phyloP scores from a whole-genome alignment of 2,888 invertebrate genomes.

The Caenorhabditis sp. region DNA sequence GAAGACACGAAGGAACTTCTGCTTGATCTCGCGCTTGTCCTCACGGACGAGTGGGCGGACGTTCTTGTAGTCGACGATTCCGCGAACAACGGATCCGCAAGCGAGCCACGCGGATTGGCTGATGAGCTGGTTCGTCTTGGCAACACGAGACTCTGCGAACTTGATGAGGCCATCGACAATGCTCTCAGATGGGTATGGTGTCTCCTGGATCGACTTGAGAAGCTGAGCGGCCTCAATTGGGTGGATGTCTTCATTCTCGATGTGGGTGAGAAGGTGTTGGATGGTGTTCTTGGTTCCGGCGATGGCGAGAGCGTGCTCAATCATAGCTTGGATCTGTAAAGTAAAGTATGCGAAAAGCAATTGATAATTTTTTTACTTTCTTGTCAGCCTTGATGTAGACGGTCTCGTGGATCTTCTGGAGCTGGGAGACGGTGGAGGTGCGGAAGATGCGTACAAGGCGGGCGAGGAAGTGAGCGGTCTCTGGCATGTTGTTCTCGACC shows the following conservation, averaged over 20 bases:
- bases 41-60: slow-evolving; percentile 60
- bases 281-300: slow-evolving; percentile 70
- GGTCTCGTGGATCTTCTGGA: slow-evolving; percentile 64
- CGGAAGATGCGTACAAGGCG: slow-evolving; percentile 72
- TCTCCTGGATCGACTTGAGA: slow-evolving; percentile 66
- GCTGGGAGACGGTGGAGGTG: slow-evolving; percentile 63
- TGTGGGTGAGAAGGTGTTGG: slow-evolving; percentile 59
- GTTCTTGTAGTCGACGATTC: slow-evolving; percentile 51
- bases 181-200: slow-evolving; percentile 61
- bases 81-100: slow-evolving; percentile 58
- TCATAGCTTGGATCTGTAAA: slow-evolving; percentile 61
- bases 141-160: slow-evolving; percentile 49
- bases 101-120: slow-evolving; percentile 67
- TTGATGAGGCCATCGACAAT: slow-evolving; percentile 55
- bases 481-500: slow-evolving; percentile 59
- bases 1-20: slow-evolving; percentile 53
- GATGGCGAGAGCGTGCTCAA: slow-evolving; percentile 65
- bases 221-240: slow-evolving; percentile 55
- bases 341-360: not conserved
- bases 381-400: slow-evolving; percentile 56
- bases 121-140: slow-evolving; percentile 39
- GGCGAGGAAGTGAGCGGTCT: slow-evolving; percentile 60
- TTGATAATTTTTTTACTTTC: slow-evolving; percentile 15
- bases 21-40: slow-evolving; percentile 57
- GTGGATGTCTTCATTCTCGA: slow-evolving; percentile 56